A percentile compares a stretch with the other conserved stretches of the same genome.
These are phyloP conservation scores for Achatina immaculata DNA, from an alignment of 1,140 invertebrate genomes.

Conservation along the genomic window DNA sequence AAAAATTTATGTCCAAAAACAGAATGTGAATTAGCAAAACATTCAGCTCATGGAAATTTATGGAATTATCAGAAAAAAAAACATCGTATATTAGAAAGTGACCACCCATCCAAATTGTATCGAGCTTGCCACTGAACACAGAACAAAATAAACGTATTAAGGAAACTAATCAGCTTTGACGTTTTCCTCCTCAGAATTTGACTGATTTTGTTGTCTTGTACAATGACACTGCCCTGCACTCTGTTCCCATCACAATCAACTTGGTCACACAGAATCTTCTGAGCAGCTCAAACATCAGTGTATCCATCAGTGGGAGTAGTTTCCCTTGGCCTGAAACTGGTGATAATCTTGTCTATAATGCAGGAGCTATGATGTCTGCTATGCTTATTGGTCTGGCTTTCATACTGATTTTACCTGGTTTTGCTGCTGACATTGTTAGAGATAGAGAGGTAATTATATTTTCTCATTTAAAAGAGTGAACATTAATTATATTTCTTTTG, in stretches of 20 bases:
- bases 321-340: constrained; percentile 81
- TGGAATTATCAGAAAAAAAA: too few relatives aligned
- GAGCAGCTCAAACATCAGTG: constrained; percentile 19
- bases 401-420: constrained; percentile 80
- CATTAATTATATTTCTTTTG: too few relatives aligned
- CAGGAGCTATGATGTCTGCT: constrained; percentile 80
- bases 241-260: constrained; percentile 83
- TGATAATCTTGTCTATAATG: constrained; percentile 77
- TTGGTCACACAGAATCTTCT: constrained; percentile 81
- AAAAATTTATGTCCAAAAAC: too few relatives aligned
- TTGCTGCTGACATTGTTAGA: constrained; percentile 85
- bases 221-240: constrained; percentile 85
- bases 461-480: too few relatives aligned
- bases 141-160: too few relatives aligned
- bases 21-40: too few relatives aligned
- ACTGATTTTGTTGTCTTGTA: constrained; percentile 74
- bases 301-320: constrained; percentile 50
- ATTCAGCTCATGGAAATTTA: too few relatives aligned
- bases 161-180: too few relatives aligned
- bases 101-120: too few relatives aligned
- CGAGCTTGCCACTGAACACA: too few relatives aligned
- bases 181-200: constrained; percentile 13
- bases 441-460: constrained; percentile 81
- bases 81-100: too few relatives aligned
- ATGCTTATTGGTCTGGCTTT: constrained; percentile 85